Evolutionary conservation across 1,140 invertebrate genomes (phyloP).

Genomic region (Gonatopus flavifemur): DNA sequence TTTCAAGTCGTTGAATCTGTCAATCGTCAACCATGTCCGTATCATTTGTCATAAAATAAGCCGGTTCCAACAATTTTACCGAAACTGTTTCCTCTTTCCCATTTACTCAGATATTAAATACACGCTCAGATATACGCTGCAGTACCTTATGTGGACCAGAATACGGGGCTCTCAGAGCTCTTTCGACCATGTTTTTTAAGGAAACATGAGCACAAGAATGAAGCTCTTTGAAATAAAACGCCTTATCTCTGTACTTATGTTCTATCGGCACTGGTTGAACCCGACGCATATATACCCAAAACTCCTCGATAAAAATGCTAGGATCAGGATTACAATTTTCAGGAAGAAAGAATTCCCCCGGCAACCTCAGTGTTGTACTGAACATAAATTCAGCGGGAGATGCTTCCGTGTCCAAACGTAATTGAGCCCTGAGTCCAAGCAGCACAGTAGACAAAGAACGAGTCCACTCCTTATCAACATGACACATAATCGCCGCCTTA

Average conservation of each 20-base stretch:
- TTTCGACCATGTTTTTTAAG: constrained; percentile 16
- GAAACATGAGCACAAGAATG: constrained; percentile 25
- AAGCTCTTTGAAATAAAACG: constrained; percentile 9
- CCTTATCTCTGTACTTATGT: constrained; percentile 12
- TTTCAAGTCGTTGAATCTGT: background rate
- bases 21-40: background rate
- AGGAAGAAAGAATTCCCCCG: constrained; percentile 40
- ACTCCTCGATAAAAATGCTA: constrained; percentile 9
- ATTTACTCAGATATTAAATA: background rate
- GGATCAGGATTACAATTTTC: background rate
- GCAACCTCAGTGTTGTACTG: constrained; percentile 26
- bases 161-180: constrained; percentile 25
- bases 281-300: constrained; percentile 12
- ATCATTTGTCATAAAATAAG: background rate
- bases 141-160: constrained; percentile 29
- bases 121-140: background rate
- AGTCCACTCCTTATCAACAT: too few relatives aligned
- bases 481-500: too few relatives aligned
- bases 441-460: too few relatives aligned
- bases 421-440: too few relatives aligned
- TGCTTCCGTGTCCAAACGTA: constrained; percentile 14
- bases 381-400: constrained; percentile 32
- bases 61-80: background rate
- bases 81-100: background rate
- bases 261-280: constrained; percentile 13